A percentile compares a stretch with the other conserved stretches of the same genome.
Conservation (phyloP, 2,113 vertebrate species). For the Toxotes jaculatrix region DNA sequence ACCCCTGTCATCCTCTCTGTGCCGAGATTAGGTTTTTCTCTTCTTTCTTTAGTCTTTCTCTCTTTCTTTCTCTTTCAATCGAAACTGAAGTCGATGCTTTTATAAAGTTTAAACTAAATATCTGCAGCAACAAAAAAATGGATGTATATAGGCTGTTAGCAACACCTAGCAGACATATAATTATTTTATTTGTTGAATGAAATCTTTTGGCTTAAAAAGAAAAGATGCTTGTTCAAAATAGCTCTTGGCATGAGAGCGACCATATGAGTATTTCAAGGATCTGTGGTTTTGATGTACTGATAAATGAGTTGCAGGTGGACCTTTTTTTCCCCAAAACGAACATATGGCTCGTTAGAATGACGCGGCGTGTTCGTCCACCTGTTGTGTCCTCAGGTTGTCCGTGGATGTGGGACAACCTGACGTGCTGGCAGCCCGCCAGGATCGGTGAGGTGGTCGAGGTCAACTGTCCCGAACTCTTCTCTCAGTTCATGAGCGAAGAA, state of each 20-base stretch:
- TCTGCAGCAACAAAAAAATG: too few species aligned
- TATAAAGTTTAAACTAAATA: too few species aligned
- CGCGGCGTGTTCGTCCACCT: background rate
- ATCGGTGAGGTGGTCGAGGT: constrained; percentile 90
- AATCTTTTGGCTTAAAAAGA: background rate
- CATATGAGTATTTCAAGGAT: background rate
- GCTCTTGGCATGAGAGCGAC: too few species aligned
- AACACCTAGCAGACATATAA: background rate
- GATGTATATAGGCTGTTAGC: too few species aligned
- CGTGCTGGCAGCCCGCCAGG: constrained; percentile 91
- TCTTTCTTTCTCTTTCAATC: too few species aligned
- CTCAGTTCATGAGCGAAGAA: constrained; percentile 88
- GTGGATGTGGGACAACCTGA: constrained; percentile 97
- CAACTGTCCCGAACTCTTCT: constrained; percentile 92
- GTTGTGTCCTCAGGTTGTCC: constrained; percentile 85
- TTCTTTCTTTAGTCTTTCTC: too few species aligned
- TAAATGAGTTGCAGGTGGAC: background rate
- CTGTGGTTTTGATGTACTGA: background rate
- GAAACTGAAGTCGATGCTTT: too few species aligned
- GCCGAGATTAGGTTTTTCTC: too few species aligned
- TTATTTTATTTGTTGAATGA: background rate
- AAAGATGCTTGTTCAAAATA: background rate
- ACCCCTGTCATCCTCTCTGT: too few species aligned
- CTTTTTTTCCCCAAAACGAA: background rate
- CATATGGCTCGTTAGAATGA: background rate